Percentiles rank a stretch among this genome's conserved stretches.
Conservation (phyloP, 2,113 vertebrate genomes). For the Toxotes chatareus region DNA sequence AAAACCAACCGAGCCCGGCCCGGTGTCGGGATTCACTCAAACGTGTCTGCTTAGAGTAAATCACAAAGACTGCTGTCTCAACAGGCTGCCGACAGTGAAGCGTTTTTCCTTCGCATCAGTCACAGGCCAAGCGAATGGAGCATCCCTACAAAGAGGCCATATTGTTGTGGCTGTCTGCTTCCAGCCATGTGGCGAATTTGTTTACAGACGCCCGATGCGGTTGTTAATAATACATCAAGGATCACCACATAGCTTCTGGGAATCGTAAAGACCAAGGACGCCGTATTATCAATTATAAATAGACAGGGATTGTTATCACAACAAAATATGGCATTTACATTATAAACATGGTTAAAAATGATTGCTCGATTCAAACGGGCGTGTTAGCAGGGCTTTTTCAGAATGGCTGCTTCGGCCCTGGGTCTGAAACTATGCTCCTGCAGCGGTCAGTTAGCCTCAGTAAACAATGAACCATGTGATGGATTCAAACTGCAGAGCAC, state of each 20-base stretch:
- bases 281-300: background rate
- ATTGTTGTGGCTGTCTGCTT: conserved; percentile 63
- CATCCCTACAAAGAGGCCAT: conserved; percentile 71
- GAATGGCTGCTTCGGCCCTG: background rate
- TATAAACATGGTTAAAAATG: background rate
- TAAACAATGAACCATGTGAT: conserved; percentile 78
- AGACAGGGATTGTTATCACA: background rate
- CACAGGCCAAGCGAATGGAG: conserved; percentile 48
- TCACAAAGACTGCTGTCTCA: background rate
- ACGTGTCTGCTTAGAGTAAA: background rate
- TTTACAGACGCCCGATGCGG: conserved; percentile 59
- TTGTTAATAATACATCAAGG: conserved; percentile 47
- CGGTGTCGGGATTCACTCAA: background rate
- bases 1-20: conserved; percentile 2
- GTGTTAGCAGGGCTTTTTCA: background rate
- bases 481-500: conserved; percentile 55
- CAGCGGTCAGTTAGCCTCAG: conserved; percentile 44
- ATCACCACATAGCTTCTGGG: conserved; percentile 28
- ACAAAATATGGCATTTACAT: conserved; percentile 10
- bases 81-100: background rate
- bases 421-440: background rate
- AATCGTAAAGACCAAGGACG: background rate
- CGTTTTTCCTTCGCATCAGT: conserved; percentile 18
- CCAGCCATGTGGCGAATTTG: conserved; percentile 75
- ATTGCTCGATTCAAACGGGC: background rate